Evolutionary conservation across 2,888 invertebrate genomes (phyloP), one percentile per base, ranked within the genome.

Genomic region (Creontiades dilutus): DNA sequence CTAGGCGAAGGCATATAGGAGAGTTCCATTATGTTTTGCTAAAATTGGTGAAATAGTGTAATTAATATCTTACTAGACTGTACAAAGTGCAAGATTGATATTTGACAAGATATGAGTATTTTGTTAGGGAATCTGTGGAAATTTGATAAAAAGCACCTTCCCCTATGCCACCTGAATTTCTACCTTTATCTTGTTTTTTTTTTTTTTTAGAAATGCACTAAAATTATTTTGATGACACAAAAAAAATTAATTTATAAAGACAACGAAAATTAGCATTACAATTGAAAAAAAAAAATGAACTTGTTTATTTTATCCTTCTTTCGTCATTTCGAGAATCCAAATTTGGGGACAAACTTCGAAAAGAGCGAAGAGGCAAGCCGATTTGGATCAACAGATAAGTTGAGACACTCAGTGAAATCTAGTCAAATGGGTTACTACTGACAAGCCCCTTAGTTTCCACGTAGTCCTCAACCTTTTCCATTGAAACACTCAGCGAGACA

Each of bases 121-220:
- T 5, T 2, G 11, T 16, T 52, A 52, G 52, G 52, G 12, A 37
- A 37, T 37, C 37, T 37, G 37, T 37, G 2, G 37, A 37, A 37
- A 12, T 3, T 52, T 52, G 16, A 3, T 16, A 2, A 3, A n/a
- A n/a, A n/a, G n/a, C 2, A 16, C 61, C 19, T 52, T 68, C 9
- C 68, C 68, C 27, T 5, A 23, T 68, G 68, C 57, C n/a, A n/a
- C 68, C 19, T 68, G 68, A 68, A 68, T 68, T 68, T 68, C 68
- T 11, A 68, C 19, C 68, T 7, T 3, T 68, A 19, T n/a, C 23
- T 23, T 16, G 5, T 16, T 23, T 11, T 27, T 68, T 23, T 68
- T 68, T 68, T 68, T 12, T 57, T 57, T n/a, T 57, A 57, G 7
- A n/a, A 68, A 68, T 68, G 23, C 9, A 68, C 19, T 13, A 68